Evolutionary conservation across 2,888 invertebrate genomes (phyloP).

Genomic region (Amblyjoppa fuscipennis): DNA sequence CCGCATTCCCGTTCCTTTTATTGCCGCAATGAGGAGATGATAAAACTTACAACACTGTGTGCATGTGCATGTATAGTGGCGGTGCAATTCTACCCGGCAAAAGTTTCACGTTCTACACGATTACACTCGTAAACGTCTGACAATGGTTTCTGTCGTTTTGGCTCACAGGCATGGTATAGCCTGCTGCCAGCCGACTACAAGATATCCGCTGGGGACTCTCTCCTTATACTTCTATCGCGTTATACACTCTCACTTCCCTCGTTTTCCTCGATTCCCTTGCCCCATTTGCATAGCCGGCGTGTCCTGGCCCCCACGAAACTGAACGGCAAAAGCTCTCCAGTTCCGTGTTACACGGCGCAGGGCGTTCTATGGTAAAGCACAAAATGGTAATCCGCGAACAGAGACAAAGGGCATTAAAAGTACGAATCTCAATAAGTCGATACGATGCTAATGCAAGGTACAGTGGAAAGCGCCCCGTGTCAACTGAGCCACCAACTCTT

Average conservation of each 20-base stretch:
- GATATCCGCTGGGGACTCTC: slow-evolving; percentile 65
- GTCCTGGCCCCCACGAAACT: slow-evolving; percentile 35
- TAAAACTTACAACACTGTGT: slow-evolving; percentile 52
- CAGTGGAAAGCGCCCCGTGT: background rate
- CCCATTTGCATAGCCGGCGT: slow-evolving; percentile 63
- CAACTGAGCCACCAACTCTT: background rate
- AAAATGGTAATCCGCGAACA: slow-evolving; percentile 61
- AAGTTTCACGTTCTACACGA: slow-evolving; percentile 68
- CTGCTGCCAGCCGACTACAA: slow-evolving; percentile 59
- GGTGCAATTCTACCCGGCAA: slow-evolving; percentile 57
- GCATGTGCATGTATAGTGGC: slow-evolving; percentile 37
- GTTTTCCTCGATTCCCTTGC: slow-evolving; percentile 38
- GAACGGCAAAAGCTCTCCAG: slow-evolving; percentile 38
- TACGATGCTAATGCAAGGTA: slow-evolving; percentile 17
- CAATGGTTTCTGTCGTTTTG: slow-evolving; percentile 67
- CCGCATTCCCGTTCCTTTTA: slow-evolving; percentile 55
- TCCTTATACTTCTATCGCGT: slow-evolving; percentile 67
- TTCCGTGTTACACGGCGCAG: slow-evolving; percentile 8
- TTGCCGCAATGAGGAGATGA: slow-evolving; percentile 60
- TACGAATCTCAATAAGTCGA: slow-evolving; percentile 60
- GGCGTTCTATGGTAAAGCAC: slow-evolving; percentile 35
- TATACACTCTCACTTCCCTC: slow-evolving; percentile 64
- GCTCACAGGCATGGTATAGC: slow-evolving; percentile 22
- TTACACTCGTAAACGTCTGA: slow-evolving; percentile 69
- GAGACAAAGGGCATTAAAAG: slow-evolving; percentile 38